phyloP scores from a whole-genome alignment of 2,113 vertebrate species.

The Dolichotis patagonum region DNA sequence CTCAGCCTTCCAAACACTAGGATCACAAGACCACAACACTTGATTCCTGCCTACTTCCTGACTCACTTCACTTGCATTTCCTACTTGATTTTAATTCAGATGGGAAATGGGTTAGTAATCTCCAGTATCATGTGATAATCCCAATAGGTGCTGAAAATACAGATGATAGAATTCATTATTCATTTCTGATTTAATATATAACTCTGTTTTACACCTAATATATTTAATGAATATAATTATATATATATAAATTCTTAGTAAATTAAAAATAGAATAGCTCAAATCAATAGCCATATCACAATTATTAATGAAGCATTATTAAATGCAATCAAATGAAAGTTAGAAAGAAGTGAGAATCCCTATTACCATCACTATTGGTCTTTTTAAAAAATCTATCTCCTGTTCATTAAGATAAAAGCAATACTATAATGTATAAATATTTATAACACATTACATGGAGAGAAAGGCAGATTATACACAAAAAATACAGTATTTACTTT shows the following conservation, averaged over 20 bases:
- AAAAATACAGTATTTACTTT: neutral
- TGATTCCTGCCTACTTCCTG: neutral
- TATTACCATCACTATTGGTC: neutral
- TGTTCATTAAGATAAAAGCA: constrained; percentile 15
- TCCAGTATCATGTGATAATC: neutral
- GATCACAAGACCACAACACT: neutral
- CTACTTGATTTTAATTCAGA: neutral
- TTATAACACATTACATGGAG: neutral
- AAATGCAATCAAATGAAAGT: constrained; percentile 10
- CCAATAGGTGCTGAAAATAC: neutral
- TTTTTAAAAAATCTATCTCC: neutral
- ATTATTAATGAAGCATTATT: constrained; percentile 30
- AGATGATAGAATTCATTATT: neutral
- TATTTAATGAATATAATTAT: constrained; percentile 32
- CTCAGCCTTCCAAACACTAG: neutral
- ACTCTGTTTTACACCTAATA: neutral
- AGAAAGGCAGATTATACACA: neutral
- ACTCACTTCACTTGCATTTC: neutral
- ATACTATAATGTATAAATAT: neutral
- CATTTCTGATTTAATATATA: neutral
- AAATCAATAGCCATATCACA: neutral
- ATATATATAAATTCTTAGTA: neutral
- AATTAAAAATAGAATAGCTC: constrained; percentile 2
- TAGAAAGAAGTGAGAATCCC: neutral
- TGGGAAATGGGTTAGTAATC: neutral